Conservation (phyloP, 2,888 invertebrate species). For the Eumacrocentrus americanus region DNA sequence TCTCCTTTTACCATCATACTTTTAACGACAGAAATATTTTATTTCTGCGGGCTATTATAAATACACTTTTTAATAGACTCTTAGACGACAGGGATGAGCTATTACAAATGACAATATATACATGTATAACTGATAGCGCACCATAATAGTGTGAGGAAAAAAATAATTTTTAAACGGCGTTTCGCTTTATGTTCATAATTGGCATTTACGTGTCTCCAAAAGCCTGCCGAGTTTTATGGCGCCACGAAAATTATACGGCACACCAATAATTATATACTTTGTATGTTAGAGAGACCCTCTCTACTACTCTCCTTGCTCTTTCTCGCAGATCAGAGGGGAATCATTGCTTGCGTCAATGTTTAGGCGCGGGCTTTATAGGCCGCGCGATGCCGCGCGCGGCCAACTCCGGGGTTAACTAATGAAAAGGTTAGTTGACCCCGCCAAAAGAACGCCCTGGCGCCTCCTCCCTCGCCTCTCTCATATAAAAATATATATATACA, state of each 20-base stretch:
- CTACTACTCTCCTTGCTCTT: too few relatives aligned
- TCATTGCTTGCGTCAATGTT: conserved; percentile 58
- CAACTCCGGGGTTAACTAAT: conserved; percentile 57
- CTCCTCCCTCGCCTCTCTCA: conserved; percentile 51
- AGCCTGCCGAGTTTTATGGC: conserved; percentile 52
- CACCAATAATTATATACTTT: conserved; percentile 59
- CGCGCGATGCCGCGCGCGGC: conserved; percentile 43
- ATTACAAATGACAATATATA: background rate
- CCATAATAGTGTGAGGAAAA: background rate
- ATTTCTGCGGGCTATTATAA: background rate
- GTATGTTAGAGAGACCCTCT: conserved; percentile 37
- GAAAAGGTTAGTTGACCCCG: conserved; percentile 62
- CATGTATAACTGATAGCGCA: background rate
- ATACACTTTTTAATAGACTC: background rate
- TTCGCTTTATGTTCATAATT: conserved; percentile 49
- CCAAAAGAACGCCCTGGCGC: conserved; percentile 60
- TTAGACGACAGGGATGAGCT: background rate
- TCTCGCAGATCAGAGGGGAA: conserved; percentile 30
- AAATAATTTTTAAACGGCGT: conserved; percentile 14
- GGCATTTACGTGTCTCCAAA: conserved; percentile 60
- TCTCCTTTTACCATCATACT: background rate
- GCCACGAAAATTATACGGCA: conserved; percentile 59
- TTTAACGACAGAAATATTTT: background rate
- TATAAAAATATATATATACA: conserved; percentile 26
- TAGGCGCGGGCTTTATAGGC: conserved; percentile 45